A percentile compares a stretch with the other conserved stretches of the same genome.
Evolutionary conservation across 1,140 invertebrate genomes (phyloP).

Genomic region (Leptoteleia sp.): DNA sequence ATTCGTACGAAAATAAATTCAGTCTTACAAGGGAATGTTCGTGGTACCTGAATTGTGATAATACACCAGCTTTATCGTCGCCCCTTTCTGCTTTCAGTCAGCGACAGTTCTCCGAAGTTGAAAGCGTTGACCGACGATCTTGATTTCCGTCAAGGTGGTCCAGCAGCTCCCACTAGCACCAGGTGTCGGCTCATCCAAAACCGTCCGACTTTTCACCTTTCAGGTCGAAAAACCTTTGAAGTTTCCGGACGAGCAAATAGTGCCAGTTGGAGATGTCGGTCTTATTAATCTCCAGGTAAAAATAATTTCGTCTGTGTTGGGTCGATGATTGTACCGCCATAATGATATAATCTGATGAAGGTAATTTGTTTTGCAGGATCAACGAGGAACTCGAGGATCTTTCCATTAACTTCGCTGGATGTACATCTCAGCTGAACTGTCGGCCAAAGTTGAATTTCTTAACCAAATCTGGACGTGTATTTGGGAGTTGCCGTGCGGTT

Average conservation of each 20-base stretch:
- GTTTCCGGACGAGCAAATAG: slow-evolving; percentile 25
- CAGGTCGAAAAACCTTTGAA: slow-evolving; percentile 12
- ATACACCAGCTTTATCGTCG: background rate
- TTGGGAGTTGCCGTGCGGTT: too few species aligned
- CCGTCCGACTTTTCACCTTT: background rate
- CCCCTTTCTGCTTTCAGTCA: slow-evolving; percentile 3
- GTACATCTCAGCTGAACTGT: too few species aligned
- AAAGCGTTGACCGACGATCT: background rate
- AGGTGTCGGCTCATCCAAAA: slow-evolving; percentile 15
- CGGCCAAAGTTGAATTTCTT: too few species aligned
- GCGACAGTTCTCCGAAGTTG: background rate
- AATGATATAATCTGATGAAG: background rate
- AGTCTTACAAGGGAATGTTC: slow-evolving; percentile 30
- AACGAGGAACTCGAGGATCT: too few species aligned
- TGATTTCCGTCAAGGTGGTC: slow-evolving; percentile 3
- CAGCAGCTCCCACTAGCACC: background rate
- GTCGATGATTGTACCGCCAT: slow-evolving; percentile 22
- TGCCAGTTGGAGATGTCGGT: slow-evolving; percentile 50
- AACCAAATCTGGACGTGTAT: too few species aligned
- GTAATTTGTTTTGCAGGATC: too few species aligned
- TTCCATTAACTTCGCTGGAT: too few species aligned
- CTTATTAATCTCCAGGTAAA: slow-evolving; percentile 44
- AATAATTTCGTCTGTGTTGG: slow-evolving; percentile 9
- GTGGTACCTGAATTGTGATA: slow-evolving; percentile 23
- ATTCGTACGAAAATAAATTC: slow-evolving; percentile 1